A percentile compares a stretch with the other conserved stretches of the same genome.
Evolutionary conservation across 37 sponge, comb jelly and placozoan genomes (phyloP).

Genomic region (Bolinopsis microptera): DNA sequence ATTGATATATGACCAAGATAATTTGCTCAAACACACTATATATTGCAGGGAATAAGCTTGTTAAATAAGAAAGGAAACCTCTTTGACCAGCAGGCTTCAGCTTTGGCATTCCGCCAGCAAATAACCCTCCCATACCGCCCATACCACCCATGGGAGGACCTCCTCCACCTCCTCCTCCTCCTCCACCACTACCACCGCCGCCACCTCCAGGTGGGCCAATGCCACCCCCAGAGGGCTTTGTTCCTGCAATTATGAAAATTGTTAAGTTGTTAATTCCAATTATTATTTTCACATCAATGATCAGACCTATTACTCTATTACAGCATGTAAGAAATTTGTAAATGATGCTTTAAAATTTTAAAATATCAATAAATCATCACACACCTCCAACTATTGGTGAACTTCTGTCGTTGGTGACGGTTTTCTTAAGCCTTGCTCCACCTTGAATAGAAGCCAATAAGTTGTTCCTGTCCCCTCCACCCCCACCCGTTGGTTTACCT

Average conservation of each 20-base stretch:
- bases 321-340: no score
- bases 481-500: constrained; percentile 14
- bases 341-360: no score
- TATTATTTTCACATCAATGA: no score
- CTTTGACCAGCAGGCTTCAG: constrained; percentile 70
- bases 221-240: constrained; percentile 68
- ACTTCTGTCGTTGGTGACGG: constrained; percentile 81
- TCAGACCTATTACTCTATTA: no score
- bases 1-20: no score
- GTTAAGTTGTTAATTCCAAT: no score
- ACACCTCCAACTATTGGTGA: constrained; percentile 70
- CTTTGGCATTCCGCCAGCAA: constrained; percentile 88
- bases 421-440: constrained; percentile 80
- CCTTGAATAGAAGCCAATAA: constrained; percentile 77
- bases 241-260: no score
- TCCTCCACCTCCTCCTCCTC: constrained; percentile 66
- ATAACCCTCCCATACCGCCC: constrained; percentile 75
- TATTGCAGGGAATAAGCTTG: not conserved
- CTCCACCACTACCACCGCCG: constrained; percentile 51
- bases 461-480: constrained; percentile 72
- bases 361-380: not conserved
- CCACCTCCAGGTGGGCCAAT: constrained; percentile 3
- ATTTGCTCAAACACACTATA: not conserved
- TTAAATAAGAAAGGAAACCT: not conserved
- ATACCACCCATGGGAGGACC: constrained; percentile 69